phyloP scores from a whole-genome alignment of 2,888 invertebrate species.

The Chirona hameri region DNA sequence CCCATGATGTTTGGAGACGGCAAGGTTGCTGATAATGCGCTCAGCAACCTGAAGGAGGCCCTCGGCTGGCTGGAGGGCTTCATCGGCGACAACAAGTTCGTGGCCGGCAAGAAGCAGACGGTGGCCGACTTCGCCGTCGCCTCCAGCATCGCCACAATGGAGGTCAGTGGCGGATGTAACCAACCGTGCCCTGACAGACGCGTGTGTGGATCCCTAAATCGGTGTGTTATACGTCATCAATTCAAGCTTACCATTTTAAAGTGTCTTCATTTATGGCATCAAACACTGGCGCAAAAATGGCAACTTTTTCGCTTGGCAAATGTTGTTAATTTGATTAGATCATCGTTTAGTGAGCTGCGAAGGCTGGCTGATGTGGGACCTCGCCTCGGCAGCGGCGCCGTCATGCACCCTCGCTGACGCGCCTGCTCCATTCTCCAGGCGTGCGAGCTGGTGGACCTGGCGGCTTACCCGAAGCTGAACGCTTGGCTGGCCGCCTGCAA shows the following conservation, averaged over 20 bases:
- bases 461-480: conserved; percentile 63
- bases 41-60: conserved; percentile 64
- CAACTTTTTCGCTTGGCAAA: no score
- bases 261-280: no score
- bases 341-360: no score
- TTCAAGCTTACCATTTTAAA: no score
- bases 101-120: conserved; percentile 68
- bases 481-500: conserved; percentile 61
- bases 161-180: conserved; percentile 49
- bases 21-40: conserved; percentile 56
- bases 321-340: no score
- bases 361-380: no score
- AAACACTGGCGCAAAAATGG: no score
- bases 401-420: no score
- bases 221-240: no score
- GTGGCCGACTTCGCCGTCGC: conserved; percentile 71
- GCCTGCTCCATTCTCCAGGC: neutral
- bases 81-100: conserved; percentile 65
- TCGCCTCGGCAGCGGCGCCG: no score
- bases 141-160: conserved; percentile 65
- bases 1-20: conserved; percentile 60
- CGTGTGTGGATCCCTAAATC: no score
- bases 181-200: no score
- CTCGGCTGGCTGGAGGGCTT: conserved; percentile 66
- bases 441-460: conserved; percentile 55